These are phyloP conservation scores for Melopsittacus undulatus DNA, from an alignment of 2,797 vertebrate species.

Conservation along the genomic window DNA sequence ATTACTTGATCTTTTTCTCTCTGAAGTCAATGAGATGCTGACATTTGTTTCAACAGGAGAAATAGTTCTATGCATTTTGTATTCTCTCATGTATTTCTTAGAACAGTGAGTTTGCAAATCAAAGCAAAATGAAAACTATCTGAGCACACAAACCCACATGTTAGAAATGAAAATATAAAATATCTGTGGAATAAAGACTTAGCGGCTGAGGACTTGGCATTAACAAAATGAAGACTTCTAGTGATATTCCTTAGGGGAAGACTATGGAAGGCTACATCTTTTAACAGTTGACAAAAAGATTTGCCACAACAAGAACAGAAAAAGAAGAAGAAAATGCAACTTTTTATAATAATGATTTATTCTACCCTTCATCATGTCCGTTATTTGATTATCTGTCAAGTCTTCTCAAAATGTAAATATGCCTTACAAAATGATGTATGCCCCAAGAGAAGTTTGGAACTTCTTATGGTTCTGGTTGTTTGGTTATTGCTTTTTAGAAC, in stretches of 20 bases:
- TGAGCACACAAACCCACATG: background rate
- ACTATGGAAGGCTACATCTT: background rate
- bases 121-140: conserved; percentile 6
- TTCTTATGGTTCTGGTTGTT: background rate
- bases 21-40: conserved; percentile 4
- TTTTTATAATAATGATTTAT: background rate
- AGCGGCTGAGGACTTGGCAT: background rate
- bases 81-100: background rate
- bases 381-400: background rate
- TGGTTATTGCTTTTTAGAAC: background rate
- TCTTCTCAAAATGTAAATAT: background rate
- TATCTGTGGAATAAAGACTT: background rate
- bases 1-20: conserved; percentile 22
- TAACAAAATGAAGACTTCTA: background rate
- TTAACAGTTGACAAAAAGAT: background rate
- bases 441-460: background rate
- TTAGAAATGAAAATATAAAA: background rate
- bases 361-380: background rate
- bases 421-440: background rate
- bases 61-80: background rate
- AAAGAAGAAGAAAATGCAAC: background rate
- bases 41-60: conserved; percentile 17
- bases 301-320: background rate
- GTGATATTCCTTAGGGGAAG: background rate
- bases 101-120: background rate